A percentile compares a stretch with the other conserved stretches of the same genome.
phyloP scores from a whole-genome alignment of 2,113 vertebrate genomes.

The Cyprinus carpio region DNA sequence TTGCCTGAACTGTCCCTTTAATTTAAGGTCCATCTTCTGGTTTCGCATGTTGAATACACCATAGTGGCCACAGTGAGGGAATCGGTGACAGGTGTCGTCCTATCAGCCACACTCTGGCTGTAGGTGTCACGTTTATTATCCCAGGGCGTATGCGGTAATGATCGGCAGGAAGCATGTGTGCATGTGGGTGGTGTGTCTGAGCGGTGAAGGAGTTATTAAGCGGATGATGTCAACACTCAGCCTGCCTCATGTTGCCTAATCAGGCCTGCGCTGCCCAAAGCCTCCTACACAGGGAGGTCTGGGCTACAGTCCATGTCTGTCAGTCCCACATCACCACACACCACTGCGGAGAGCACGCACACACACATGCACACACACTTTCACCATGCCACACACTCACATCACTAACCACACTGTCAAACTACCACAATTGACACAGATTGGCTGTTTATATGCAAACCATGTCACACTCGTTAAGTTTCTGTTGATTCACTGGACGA shows the following conservation, averaged over 20 bases:
- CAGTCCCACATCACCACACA: constrained; percentile 49
- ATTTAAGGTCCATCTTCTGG: background rate
- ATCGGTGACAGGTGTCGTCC: constrained; percentile 50
- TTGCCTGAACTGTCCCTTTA: constrained; percentile 4
- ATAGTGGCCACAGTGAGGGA: background rate
- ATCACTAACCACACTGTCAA: constrained; percentile 39
- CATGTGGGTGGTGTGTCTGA: constrained; percentile 25
- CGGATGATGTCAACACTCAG: constrained; percentile 59
- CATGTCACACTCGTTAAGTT: constrained; percentile 23
- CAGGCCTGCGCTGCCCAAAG: constrained; percentile 40
- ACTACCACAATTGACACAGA: constrained; percentile 35
- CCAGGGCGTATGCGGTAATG: constrained; percentile 46
- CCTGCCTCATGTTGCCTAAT: constrained; percentile 48
- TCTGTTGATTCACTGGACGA: constrained; percentile 42
- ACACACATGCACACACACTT: background rate
- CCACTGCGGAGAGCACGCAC: constrained; percentile 7
- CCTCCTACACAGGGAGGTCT: constrained; percentile 53
- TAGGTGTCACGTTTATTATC: constrained; percentile 51
- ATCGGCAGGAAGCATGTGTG: constrained; percentile 40
- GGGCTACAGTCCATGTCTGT: constrained; percentile 54
- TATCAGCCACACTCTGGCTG: constrained; percentile 4
- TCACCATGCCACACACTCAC: background rate
- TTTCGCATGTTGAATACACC: background rate
- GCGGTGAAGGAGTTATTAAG: constrained; percentile 46
- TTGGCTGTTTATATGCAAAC: constrained; percentile 40